A percentile compares a stretch with the other conserved stretches of the same genome.
Evolutionary conservation across 2,113 vertebrate species (phyloP).

Genomic region (Odontophorus gujanensis): DNA sequence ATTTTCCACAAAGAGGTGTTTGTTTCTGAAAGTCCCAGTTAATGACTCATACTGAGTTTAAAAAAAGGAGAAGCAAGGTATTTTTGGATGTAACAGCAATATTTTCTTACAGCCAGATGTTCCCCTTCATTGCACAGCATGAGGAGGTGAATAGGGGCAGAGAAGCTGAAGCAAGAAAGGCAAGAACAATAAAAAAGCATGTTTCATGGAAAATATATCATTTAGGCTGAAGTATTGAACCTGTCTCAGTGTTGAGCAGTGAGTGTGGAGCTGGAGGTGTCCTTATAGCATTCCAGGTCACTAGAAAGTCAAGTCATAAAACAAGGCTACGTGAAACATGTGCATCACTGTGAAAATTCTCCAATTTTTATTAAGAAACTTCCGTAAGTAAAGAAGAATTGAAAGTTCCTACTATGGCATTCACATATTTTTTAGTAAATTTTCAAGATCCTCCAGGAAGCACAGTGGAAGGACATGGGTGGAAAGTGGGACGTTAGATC

Average conservation of each 20-base stretch:
- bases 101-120: constrained; percentile 30
- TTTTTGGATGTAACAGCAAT: constrained; percentile 15
- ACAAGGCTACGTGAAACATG: neutral
- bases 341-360: neutral
- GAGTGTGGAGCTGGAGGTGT: neutral
- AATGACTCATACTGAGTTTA: constrained; percentile 49
- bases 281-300: neutral
- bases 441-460: neutral
- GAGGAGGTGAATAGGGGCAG: neutral
- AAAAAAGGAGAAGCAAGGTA: constrained; percentile 24
- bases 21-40: constrained; percentile 39
- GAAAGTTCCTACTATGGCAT: neutral
- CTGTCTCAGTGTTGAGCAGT: neutral
- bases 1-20: constrained; percentile 39
- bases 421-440: neutral
- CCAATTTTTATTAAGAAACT: neutral
- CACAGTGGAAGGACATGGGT: neutral
- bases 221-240: neutral
- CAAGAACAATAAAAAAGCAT: neutral
- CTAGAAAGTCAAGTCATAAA: neutral
- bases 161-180: neutral
- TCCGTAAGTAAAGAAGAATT: neutral
- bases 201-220: neutral
- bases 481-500: neutral
- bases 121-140: constrained; percentile 20